Percentiles rank a stretch among this genome's conserved stretches.
phyloP scores from a whole-genome alignment of 2,888 invertebrate genomes.

The Drosophila eohydei region DNA sequence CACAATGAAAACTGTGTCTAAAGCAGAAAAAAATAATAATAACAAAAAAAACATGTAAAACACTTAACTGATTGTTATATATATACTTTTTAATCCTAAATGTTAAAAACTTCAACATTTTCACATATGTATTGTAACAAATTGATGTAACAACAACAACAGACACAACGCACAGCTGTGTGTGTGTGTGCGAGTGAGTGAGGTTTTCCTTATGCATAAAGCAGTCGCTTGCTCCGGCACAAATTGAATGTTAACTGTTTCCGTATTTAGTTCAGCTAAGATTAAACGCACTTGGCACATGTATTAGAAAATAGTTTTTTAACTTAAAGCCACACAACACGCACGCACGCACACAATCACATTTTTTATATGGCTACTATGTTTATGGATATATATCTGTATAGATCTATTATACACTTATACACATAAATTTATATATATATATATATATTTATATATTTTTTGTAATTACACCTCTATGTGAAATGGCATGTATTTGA shows the following conservation, averaged over 20 bases:
- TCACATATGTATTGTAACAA: slow-evolving; percentile 42
- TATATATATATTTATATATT: slow-evolving; percentile 29
- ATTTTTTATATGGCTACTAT: slow-evolving; percentile 28
- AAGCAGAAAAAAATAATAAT: slow-evolving; percentile 24
- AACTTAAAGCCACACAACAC: slow-evolving; percentile 5
- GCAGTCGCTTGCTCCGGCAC: slow-evolving; percentile 9
- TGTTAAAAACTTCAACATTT: slow-evolving; percentile 39
- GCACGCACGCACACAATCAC: slow-evolving; percentile 9
- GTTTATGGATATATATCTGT: slow-evolving; percentile 4
- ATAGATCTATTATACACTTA: slow-evolving; percentile 14
- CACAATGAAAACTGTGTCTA: slow-evolving; percentile 44
- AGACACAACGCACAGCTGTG: slow-evolving; percentile 23
- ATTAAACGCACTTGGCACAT: slow-evolving; percentile 10
- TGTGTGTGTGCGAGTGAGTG: slow-evolving; percentile 6
- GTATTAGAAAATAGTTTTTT: slow-evolving; percentile 10
- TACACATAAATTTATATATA: slow-evolving; percentile 16
- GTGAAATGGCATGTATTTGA: slow-evolving; percentile 43
- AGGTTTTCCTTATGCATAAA: slow-evolving; percentile 12
- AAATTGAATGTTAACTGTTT: slow-evolving; percentile 18
- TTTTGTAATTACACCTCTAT: slow-evolving; percentile 38
- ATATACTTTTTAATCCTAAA: slow-evolving; percentile 28
- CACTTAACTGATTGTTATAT: slow-evolving; percentile 44
- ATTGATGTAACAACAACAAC: slow-evolving; percentile 34
- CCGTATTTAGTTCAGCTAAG: slow-evolving; percentile 10
- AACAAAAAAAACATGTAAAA: neutral